phyloP scores from a whole-genome alignment of 2,888 invertebrate genomes.

The Calameuta idolon region DNA sequence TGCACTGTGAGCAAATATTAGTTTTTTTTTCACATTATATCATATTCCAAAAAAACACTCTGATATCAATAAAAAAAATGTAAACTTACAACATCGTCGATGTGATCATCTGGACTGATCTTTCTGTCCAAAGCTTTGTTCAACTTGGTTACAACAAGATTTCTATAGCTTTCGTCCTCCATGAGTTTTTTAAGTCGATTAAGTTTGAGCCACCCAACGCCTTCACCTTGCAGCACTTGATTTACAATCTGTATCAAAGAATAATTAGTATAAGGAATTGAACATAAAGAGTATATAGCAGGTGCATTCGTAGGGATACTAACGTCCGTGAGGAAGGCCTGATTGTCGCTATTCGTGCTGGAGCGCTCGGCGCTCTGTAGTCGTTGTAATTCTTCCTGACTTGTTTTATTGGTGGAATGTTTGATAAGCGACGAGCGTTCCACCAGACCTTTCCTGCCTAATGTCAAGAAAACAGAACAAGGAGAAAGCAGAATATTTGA shows the following conservation, averaged over 20 bases:
- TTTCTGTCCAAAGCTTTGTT: slow-evolving; percentile 94
- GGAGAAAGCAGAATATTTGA: neutral
- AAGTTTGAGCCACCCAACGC: slow-evolving; percentile 96
- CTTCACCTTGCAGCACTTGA: slow-evolving; percentile 90
- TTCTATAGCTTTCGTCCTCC: slow-evolving; percentile 99
- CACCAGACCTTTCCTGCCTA: slow-evolving; percentile 80
- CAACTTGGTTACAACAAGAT: slow-evolving; percentile 93
- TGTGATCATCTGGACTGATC: slow-evolving; percentile 94
- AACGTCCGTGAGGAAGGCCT: slow-evolving; percentile 92
- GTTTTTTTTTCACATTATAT: neutral
- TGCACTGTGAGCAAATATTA: slow-evolving; percentile 73
- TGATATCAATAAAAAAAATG: slow-evolving; percentile 28
- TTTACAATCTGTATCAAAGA: slow-evolving; percentile 74
- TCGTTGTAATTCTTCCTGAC: slow-evolving; percentile 77
- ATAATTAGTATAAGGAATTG: neutral
- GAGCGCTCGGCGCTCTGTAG: slow-evolving; percentile 78
- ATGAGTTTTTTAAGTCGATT: slow-evolving; percentile 93
- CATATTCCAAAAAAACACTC: neutral
- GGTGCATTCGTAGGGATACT: slow-evolving; percentile 48
- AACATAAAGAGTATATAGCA: neutral
- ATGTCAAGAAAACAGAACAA: neutral
- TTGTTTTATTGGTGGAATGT: slow-evolving; percentile 78
- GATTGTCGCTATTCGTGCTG: slow-evolving; percentile 89
- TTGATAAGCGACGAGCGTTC: slow-evolving; percentile 91
- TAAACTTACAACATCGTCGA: slow-evolving; percentile 93